Evolutionary conservation across 2,888 invertebrate species (phyloP).

Genomic region (Melanostoma mellinum): DNA sequence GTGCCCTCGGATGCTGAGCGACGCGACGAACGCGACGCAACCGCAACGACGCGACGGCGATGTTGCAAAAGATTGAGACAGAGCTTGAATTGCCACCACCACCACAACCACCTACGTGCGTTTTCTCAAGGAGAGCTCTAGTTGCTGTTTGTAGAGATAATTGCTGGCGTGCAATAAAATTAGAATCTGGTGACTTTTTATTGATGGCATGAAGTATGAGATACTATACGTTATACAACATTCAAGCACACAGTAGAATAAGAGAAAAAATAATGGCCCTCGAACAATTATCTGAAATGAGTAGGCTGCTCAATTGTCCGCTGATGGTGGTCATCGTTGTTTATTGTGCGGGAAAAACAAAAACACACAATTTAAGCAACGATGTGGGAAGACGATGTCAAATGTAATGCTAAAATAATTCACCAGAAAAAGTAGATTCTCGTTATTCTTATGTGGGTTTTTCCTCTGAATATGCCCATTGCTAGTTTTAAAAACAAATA

Average conservation of each 20-base stretch:
- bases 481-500: too few relatives aligned
- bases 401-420: constrained; percentile 3
- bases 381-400: constrained; percentile 7
- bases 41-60: not conserved
- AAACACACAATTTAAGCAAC: not conserved
- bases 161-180: constrained; percentile 72
- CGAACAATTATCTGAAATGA: constrained; percentile 67
- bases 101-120: constrained; percentile 65
- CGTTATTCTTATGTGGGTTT: too few relatives aligned
- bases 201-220: constrained; percentile 71
- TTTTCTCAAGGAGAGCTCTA: constrained; percentile 48
- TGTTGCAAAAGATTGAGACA: constrained; percentile 14
- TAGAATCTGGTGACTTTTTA: constrained; percentile 73
- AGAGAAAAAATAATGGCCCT: constrained; percentile 56
- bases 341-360: constrained; percentile 14
- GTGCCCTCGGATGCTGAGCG: constrained; percentile 48
- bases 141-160: constrained; percentile 70
- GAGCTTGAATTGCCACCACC: constrained; percentile 34
- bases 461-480: too few relatives aligned
- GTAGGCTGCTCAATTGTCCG: constrained; percentile 68
- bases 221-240: constrained; percentile 18
- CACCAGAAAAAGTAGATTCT: not conserved
- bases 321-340: constrained; percentile 47
- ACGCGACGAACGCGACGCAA: constrained; percentile 10
- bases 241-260: not conserved